A percentile compares a stretch with the other conserved stretches of the same genome.
phyloP scores from a whole-genome alignment of 2,797 vertebrate genomes.

The Phyllotis vaccarum region DNA sequence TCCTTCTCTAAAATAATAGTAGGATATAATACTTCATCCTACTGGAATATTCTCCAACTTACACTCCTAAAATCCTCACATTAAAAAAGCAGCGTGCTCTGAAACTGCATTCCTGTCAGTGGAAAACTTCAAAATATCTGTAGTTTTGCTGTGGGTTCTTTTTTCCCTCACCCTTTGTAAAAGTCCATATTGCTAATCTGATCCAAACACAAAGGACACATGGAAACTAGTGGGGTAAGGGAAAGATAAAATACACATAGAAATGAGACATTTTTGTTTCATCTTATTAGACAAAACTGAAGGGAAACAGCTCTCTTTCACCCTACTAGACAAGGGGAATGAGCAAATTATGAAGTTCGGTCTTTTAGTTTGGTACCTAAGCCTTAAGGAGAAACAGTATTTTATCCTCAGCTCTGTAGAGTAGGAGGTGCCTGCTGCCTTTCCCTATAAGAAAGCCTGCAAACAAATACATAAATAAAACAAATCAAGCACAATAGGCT shows the following conservation, averaged over 20 bases:
- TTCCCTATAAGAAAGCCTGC: neutral
- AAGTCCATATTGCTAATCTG: neutral
- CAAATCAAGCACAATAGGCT: neutral
- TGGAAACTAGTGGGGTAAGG: rapidly evolving
- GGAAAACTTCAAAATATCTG: neutral
- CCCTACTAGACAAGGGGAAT: neutral
- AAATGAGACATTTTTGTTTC: neutral
- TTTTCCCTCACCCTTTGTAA: neutral
- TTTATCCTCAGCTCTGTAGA: neutral
- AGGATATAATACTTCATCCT: neutral
- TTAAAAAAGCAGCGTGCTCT: neutral
- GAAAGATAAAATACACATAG: neutral
- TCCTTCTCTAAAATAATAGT: neutral
- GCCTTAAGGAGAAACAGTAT: neutral
- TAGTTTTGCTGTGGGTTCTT: neutral
- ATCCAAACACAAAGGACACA: neutral
- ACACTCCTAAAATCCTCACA: neutral
- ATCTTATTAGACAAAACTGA: neutral
- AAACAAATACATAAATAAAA: neutral
- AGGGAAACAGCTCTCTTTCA: neutral
- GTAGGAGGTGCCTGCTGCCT: rapidly evolving
- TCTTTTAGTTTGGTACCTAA: neutral
- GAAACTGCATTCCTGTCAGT: neutral
- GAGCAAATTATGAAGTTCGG: no score
- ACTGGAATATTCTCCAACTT: neutral